Evolutionary conservation across 2,888 invertebrate species (phyloP).

Genomic region (Clusia tigrina): DNA sequence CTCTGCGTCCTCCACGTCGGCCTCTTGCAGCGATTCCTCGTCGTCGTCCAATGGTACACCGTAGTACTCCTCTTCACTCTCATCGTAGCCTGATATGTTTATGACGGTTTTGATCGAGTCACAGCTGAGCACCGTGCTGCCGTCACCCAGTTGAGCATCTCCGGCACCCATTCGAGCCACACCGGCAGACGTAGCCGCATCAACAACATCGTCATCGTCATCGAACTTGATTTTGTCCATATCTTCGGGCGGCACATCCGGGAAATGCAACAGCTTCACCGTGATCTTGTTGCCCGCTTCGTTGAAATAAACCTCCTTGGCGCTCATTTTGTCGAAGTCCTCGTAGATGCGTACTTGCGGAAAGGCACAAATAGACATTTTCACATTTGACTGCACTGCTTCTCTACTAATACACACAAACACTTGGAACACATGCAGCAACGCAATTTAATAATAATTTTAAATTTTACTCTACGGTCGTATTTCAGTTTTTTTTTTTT

Average conservation of each 20-base stretch:
- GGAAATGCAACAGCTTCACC: constrained; percentile 62
- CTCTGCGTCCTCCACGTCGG: constrained; percentile 24
- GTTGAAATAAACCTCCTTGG: constrained; percentile 64
- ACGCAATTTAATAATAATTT: neutral
- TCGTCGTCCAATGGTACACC: constrained; percentile 37
- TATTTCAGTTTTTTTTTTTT: too few relatives aligned
- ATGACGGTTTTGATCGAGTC: constrained; percentile 32
- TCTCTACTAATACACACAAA: neutral
- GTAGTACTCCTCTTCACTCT: constrained; percentile 14
- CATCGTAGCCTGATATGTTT: too few relatives aligned
- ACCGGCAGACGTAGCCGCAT: neutral
- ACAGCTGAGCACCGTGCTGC: constrained; percentile 26
- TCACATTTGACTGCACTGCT: neutral
- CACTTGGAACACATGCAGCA: neutral
- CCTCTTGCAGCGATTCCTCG: constrained; percentile 29
- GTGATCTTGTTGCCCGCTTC: constrained; percentile 64
- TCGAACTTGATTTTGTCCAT: constrained; percentile 59
- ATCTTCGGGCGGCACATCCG: constrained; percentile 62
- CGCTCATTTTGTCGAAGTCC: constrained; percentile 65
- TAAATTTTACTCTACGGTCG: too few relatives aligned
- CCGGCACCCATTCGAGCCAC: constrained; percentile 32
- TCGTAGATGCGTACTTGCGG: constrained; percentile 63
- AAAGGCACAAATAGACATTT: constrained; percentile 15
- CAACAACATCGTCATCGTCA: constrained; percentile 43
- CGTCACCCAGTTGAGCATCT: constrained; percentile 34